These are phyloP conservation scores for Aphidius colemani DNA, from an alignment of 2,888 invertebrate genomes.

Conservation along the genomic window DNA sequence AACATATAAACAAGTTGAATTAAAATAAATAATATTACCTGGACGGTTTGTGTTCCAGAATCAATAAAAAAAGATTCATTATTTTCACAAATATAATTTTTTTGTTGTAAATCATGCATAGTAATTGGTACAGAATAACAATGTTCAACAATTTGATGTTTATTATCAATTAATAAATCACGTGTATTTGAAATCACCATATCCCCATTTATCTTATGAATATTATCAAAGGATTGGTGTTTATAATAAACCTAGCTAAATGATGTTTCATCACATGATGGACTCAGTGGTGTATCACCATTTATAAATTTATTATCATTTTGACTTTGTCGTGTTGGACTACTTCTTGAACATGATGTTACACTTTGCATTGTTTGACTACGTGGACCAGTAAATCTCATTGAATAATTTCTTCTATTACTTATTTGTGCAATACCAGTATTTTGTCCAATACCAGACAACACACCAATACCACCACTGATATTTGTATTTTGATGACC, in stretches of 20 bases:
- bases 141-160: background rate
- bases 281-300: conserved; percentile 45
- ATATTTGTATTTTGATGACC: conserved; percentile 45
- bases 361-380: conserved; percentile 64
- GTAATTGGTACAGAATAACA: no score
- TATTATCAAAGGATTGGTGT: conserved; percentile 34
- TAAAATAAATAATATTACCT: no score
- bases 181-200: conserved; percentile 24
- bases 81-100: no score
- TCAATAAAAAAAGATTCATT: no score
- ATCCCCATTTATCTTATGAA: conserved; percentile 13
- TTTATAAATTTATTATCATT: conserved; percentile 40
- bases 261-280: conserved; percentile 54
- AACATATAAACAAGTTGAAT: background rate
- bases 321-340: conserved; percentile 48
- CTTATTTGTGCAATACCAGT: conserved; percentile 40
- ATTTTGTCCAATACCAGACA: conserved; percentile 35
- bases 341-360: conserved; percentile 58
- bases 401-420: conserved; percentile 59
- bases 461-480: conserved; percentile 20
- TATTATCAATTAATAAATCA: conserved; percentile 1
- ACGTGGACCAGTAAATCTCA: conserved; percentile 61
- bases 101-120: no score
- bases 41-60: no score
- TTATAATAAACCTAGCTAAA: conserved; percentile 49